A percentile compares a stretch with the other conserved stretches of the same genome.
Evolutionary conservation across 2,113 vertebrate species (phyloP).

Genomic region (Gambusia affinis): DNA sequence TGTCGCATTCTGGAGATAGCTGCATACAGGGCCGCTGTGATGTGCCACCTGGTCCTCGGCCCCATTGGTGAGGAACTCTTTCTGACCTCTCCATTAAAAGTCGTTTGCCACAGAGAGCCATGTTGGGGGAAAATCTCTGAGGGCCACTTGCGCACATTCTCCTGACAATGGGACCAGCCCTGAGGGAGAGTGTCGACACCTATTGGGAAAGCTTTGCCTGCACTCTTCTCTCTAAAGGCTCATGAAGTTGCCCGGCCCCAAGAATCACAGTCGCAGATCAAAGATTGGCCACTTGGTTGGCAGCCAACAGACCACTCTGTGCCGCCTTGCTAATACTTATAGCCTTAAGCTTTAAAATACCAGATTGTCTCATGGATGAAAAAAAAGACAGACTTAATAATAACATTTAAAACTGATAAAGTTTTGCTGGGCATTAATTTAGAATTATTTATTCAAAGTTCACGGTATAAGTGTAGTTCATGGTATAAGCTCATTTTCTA

Average conservation of each 20-base stretch:
- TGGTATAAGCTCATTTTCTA: background rate
- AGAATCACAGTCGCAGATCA: conserved; percentile 71
- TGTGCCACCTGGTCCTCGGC: conserved; percentile 79
- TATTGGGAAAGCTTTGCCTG: conserved; percentile 53
- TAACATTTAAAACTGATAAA: conserved; percentile 39
- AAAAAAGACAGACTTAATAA: conserved; percentile 41
- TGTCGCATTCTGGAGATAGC: conserved; percentile 85
- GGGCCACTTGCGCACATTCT: conserved; percentile 75
- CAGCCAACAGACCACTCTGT: conserved; percentile 67
- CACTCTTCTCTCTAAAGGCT: conserved; percentile 36
- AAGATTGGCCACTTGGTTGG: conserved; percentile 69
- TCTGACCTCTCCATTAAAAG: conserved; percentile 77
- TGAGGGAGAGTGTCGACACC: conserved; percentile 72
- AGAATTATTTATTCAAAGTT: background rate
- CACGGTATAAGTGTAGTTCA: background rate
- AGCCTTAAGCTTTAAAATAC: conserved; percentile 46
- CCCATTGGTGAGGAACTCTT: conserved; percentile 73
- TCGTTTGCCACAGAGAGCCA: conserved; percentile 67
- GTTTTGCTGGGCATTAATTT: conserved; percentile 17
- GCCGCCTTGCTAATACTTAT: conserved; percentile 51
- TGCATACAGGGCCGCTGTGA: conserved; percentile 76
- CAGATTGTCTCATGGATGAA: conserved; percentile 36
- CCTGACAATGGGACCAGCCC: conserved; percentile 64
- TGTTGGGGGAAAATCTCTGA: conserved; percentile 62
- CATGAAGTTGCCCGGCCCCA: conserved; percentile 39